Evolutionary conservation across 2,797 vertebrate species (phyloP).

Genomic region (Esox masquinongy): DNA sequence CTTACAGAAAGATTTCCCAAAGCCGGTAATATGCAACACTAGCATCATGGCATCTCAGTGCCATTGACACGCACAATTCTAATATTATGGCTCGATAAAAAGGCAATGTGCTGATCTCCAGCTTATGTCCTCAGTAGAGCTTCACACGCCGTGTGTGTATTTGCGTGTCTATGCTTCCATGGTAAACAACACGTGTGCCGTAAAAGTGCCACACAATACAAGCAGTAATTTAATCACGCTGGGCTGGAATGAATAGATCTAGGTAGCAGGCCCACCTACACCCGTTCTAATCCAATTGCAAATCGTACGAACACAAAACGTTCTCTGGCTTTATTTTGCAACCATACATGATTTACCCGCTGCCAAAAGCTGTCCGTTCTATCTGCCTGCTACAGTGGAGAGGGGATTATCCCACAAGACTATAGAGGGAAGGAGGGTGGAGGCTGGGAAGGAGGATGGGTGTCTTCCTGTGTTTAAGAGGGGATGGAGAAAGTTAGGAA

Average conservation of each 20-base stretch:
- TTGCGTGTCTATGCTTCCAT: neutral
- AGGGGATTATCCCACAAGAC: neutral
- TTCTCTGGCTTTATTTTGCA: conserved; percentile 8
- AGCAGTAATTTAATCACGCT: conserved; percentile 17
- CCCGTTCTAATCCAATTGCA: conserved; percentile 31
- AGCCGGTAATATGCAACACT: neutral
- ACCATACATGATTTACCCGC: conserved; percentile 17
- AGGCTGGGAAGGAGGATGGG: neutral
- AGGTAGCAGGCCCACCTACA: conserved; percentile 10
- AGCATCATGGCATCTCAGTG: neutral
- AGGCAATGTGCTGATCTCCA: conserved; percentile 43
- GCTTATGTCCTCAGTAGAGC: conserved; percentile 36
- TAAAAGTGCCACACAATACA: neutral
- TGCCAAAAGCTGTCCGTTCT: conserved; percentile 20
- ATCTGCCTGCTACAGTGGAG: neutral
- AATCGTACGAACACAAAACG: neutral
- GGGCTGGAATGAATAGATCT: conserved; percentile 16
- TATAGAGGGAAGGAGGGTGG: neutral
- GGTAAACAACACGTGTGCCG: neutral
- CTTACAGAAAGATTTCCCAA: neutral
- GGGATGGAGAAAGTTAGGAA: neutral
- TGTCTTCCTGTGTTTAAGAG: neutral
- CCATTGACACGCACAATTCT: conserved; percentile 13
- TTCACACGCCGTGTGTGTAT: conserved; percentile 45
- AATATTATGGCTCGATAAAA: conserved; percentile 36